Percentiles rank a stretch among this genome's conserved stretches.
phyloP scores from a whole-genome alignment of 2,888 invertebrate species.

The Drosophila silvestris region DNA sequence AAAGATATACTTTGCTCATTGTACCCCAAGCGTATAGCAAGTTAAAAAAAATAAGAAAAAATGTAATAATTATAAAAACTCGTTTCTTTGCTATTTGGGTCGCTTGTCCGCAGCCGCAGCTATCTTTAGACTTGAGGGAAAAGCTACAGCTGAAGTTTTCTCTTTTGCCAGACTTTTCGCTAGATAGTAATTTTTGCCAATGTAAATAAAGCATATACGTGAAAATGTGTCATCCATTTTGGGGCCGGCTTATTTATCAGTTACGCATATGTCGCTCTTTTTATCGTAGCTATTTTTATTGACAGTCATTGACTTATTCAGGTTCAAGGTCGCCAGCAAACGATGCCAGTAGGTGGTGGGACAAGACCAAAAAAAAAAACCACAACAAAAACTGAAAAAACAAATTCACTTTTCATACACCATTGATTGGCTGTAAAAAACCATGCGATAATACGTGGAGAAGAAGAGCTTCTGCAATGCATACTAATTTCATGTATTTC shows the following conservation, averaged over 20 bases:
- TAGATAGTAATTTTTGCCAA: slow-evolving; percentile 3
- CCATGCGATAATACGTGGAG: slow-evolving; percentile 44
- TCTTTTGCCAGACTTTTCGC: slow-evolving; percentile 34
- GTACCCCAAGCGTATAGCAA: slow-evolving; percentile 46
- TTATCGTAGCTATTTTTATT: slow-evolving; percentile 34
- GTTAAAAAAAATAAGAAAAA: slow-evolving; percentile 26
- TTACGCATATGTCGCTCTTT: slow-evolving; percentile 16
- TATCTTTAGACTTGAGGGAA: slow-evolving; percentile 42
- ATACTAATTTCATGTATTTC: slow-evolving; percentile 63
- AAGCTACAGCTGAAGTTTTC: slow-evolving; percentile 50
- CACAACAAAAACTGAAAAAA: slow-evolving; percentile 63
- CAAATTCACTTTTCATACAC: slow-evolving; percentile 71
- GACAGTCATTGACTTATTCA: slow-evolving; percentile 74
- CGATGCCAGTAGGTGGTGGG: slow-evolving; percentile 51
- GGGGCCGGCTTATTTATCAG: slow-evolving; percentile 22
- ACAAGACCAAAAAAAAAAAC: slow-evolving; percentile 15
- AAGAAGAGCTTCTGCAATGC: slow-evolving; percentile 47
- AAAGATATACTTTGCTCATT: slow-evolving; percentile 59
- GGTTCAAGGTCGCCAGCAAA: slow-evolving; percentile 70
- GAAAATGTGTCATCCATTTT: slow-evolving; percentile 34
- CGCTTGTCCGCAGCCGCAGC: slow-evolving; percentile 47
- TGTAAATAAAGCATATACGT: slow-evolving; percentile 29
- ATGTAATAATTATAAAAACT: slow-evolving; percentile 55
- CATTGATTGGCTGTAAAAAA: slow-evolving; percentile 26
- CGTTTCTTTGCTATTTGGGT: slow-evolving; percentile 67